Conservation (phyloP, 2,888 invertebrate species). For the Heliconius hortense region DNA sequence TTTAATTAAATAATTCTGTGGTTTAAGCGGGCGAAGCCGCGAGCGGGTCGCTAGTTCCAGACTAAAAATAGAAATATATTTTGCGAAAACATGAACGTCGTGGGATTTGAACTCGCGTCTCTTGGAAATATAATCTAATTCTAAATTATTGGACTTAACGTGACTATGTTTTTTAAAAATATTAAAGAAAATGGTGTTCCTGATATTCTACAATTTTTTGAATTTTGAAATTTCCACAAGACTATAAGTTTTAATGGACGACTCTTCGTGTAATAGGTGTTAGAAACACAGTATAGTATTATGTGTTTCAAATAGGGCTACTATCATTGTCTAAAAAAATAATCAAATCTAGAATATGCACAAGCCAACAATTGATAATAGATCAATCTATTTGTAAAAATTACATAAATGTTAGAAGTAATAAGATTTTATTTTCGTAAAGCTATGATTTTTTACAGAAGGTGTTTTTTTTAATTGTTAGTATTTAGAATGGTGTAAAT, state of each 20-base stretch:
- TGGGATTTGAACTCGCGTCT: background rate
- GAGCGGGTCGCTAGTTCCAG: no score
- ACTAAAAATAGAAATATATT: background rate
- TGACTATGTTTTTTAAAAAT: background rate
- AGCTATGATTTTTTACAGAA: background rate
- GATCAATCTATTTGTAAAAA: background rate
- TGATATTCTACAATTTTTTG: background rate
- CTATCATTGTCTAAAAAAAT: background rate
- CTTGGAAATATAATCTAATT: background rate
- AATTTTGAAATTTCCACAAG: background rate
- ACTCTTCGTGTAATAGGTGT: constrained; percentile 2
- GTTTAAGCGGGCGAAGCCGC: no score
- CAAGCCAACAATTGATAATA: background rate
- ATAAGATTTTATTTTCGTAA: background rate
- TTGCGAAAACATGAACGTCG: background rate
- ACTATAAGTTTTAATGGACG: background rate
- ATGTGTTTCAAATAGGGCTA: background rate
- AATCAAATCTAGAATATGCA: background rate
- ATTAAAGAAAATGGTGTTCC: background rate
- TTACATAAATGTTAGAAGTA: background rate
- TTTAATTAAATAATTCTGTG: no score
- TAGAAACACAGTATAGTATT: background rate
- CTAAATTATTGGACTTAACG: background rate
- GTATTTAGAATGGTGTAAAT: background rate
- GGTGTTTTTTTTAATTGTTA: background rate